Evolutionary conservation across 2,113 vertebrate species (phyloP).

Genomic region (Egretta garzetta): DNA sequence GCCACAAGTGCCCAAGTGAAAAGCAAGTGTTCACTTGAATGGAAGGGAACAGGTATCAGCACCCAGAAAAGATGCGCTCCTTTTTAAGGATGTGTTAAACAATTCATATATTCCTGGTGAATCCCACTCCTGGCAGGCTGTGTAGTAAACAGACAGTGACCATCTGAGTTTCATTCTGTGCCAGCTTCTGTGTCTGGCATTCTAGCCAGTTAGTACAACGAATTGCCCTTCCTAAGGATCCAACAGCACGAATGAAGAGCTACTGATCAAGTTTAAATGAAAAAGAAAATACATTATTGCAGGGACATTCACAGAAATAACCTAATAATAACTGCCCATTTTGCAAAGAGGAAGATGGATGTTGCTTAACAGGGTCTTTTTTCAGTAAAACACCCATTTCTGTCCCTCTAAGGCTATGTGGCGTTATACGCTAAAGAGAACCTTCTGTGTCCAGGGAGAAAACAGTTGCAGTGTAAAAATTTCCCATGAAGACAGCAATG

Average conservation of each 20-base stretch:
- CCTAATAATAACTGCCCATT: not conserved
- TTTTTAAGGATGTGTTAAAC: not conserved
- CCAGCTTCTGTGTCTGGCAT: not conserved
- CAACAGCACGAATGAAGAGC: not conserved
- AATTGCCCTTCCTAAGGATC: not conserved
- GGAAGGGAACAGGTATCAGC: not conserved
- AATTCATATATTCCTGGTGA: not conserved
- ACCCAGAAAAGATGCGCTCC: not conserved
- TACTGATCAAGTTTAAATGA: not conserved
- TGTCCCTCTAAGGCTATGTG: not conserved
- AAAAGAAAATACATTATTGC: not conserved
- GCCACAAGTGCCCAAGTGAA: not conserved
- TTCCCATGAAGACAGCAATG: not conserved
- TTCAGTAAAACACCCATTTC: not conserved
- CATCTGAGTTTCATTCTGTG: not conserved
- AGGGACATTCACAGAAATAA: not conserved
- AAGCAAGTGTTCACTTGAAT: not conserved
- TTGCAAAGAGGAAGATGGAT: not conserved
- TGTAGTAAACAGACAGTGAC: not conserved
- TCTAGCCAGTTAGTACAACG: not conserved
- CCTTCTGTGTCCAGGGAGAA: not conserved
- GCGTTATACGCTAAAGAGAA: not conserved
- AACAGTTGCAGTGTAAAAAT: not conserved
- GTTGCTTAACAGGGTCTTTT: not conserved
- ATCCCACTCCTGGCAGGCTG: not conserved